Evolutionary conservation across 2,797 vertebrate species (phyloP), one percentile per base, ranked within the genome.

Genomic region (Loriculus beryllinus): DNA sequence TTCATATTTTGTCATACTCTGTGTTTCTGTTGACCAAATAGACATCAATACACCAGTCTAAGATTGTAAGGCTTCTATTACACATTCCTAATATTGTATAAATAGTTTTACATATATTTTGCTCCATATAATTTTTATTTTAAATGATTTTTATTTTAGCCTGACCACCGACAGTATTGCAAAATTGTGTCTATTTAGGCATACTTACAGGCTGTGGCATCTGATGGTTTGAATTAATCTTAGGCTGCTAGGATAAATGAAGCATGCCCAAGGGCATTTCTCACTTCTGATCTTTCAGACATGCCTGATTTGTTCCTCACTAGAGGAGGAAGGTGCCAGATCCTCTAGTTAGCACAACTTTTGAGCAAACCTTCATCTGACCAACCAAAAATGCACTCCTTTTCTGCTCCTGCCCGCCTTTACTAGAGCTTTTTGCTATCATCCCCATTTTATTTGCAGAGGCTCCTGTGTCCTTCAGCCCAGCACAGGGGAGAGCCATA

Each of bases 151-250:
- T 71, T 29, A 43, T 72, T 92, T 91, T 59, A 40, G n/a, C n/a
- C 82, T 71, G 35, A 43, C 40, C 0, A 1, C 43, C 68, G 62
- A 42, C 31, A 48, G 12, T 23, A 31, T n/a, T 64, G 59, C 22
- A 56, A 43, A 78, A n/a, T 19, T 14, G 43, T 42, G 12, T 67
- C 51, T 88, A 3, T 80, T 72, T 60, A 51, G 65, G n/a, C 14
- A 26, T n/a, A 59, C 19, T 70, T 37, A 57, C n/a, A 77, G 76
- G 19, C 49, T 79, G 42, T 59, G 56, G 15, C 0, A 0, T 39
- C 65, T 88, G 63, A 76, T 72, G 60, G 16, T 64, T 95, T 71
- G 86, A 89, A 89, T 86, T 75, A 89, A 71, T 85, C 43, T 76
- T 75, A 54, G 68, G 28, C 71, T 90, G 28, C 49, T 87, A 33